phyloP scores from a whole-genome alignment of 2,888 invertebrate species.

The Criorhina ranunculi region DNA sequence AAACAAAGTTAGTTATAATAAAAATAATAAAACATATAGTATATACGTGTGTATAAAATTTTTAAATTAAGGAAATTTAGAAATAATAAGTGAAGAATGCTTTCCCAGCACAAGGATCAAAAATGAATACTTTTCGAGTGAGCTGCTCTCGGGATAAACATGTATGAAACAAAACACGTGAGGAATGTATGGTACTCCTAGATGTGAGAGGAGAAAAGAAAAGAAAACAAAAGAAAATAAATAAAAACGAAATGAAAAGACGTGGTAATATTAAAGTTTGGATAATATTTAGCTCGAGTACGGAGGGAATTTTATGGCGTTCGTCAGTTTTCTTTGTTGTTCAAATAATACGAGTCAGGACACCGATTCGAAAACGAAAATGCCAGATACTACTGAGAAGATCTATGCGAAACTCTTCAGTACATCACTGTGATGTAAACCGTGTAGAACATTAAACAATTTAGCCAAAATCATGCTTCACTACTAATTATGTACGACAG shows the following conservation, averaged over 20 bases:
- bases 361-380: too few relatives aligned
- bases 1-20: conserved; percentile 11
- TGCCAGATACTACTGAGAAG: too few relatives aligned
- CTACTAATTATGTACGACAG: too few relatives aligned
- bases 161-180: conserved; percentile 47
- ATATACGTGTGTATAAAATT: conserved; percentile 35
- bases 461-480: too few relatives aligned
- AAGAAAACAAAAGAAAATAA: conserved; percentile 9
- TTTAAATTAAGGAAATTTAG: conserved; percentile 57
- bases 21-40: conserved; percentile 5
- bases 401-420: too few relatives aligned
- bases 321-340: too few relatives aligned
- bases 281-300: too few relatives aligned
- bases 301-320: too few relatives aligned
- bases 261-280: background rate
- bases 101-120: conserved; percentile 50
- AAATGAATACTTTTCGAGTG: conserved; percentile 62
- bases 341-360: too few relatives aligned
- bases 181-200: conserved; percentile 64
- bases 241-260: background rate
- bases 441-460: too few relatives aligned
- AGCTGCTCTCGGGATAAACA: conserved; percentile 65
- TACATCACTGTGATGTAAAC: too few relatives aligned
- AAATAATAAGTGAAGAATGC: conserved; percentile 57
- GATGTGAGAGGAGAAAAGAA: conserved; percentile 21